These are phyloP conservation scores for Liolophura sinensis DNA, from an alignment of 1,140 invertebrate genomes.

Conservation along the genomic window DNA sequence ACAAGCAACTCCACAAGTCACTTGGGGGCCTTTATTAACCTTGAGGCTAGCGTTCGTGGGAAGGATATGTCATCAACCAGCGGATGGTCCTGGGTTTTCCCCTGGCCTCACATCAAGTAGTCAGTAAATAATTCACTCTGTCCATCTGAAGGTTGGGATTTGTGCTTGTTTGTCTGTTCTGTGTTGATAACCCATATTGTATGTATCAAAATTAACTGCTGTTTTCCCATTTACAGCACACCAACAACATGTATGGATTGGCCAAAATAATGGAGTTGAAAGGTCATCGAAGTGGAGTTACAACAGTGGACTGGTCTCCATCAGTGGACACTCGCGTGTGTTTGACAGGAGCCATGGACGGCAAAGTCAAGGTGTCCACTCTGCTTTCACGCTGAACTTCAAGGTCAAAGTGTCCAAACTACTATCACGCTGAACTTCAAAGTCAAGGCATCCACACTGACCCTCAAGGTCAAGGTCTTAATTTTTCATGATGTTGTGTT, in stretches of 20 bases:
- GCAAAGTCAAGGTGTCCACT: conserved; percentile 67
- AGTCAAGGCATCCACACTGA: conserved; percentile 66
- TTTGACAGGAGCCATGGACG: conserved; percentile 67
- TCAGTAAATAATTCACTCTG: no score
- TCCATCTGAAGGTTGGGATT: no score
- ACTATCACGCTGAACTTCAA: conserved; percentile 63
- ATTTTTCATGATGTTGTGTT: no score
- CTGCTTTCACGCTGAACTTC: conserved; percentile 63
- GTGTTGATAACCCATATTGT: no score
- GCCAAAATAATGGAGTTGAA: conserved; percentile 63
- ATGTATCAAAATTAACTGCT: conserved; percentile 3
- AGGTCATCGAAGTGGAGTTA: conserved; percentile 64
- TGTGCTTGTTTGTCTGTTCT: no score
- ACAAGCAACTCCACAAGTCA: no score
- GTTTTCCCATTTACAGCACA: background rate
- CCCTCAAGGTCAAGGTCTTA: conserved; percentile 9
- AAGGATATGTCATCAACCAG: no score
- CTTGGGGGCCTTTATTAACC: no score
- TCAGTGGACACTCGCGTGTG: conserved; percentile 68
- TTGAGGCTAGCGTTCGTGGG: no score
- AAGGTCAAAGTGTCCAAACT: conserved; percentile 67
- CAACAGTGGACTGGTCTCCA: conserved; percentile 69
- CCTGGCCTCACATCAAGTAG: no score
- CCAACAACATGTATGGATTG: conserved; percentile 32
- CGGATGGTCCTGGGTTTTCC: no score